These are phyloP conservation scores for Thaumetopoea pityocampa DNA, from an alignment of 1,140 invertebrate species.

Conservation along the genomic window DNA sequence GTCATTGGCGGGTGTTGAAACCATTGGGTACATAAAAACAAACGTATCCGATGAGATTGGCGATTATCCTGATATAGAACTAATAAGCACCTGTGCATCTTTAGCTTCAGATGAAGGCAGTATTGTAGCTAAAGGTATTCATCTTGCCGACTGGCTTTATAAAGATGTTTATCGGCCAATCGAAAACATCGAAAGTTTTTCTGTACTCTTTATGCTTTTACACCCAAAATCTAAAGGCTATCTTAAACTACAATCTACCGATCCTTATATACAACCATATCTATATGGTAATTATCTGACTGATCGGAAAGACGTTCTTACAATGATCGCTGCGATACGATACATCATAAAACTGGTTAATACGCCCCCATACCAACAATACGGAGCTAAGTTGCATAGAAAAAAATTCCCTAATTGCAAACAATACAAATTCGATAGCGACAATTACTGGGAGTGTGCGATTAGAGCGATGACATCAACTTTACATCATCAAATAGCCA, in stretches of 20 bases:
- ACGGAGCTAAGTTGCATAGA: slow-evolving; percentile 76
- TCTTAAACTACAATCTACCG: slow-evolving; percentile 79
- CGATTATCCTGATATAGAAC: slow-evolving; percentile 79
- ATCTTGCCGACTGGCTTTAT: slow-evolving; percentile 78
- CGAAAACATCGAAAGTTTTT: slow-evolving; percentile 79
- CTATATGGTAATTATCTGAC: slow-evolving; percentile 86
- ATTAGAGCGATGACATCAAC: slow-evolving; percentile 78
- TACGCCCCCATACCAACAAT: slow-evolving; percentile 79
- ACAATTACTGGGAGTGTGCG: slow-evolving; percentile 86
- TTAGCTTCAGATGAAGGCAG: slow-evolving; percentile 81
- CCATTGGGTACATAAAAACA: slow-evolving; percentile 79
- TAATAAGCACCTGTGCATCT: slow-evolving; percentile 74
- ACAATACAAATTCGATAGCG: slow-evolving; percentile 73
- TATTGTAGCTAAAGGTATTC: slow-evolving; percentile 74
- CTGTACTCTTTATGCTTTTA: slow-evolving; percentile 83
- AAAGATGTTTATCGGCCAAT: slow-evolving; percentile 76
- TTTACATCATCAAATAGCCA: slow-evolving; percentile 83
- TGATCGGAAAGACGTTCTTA: slow-evolving; percentile 80
- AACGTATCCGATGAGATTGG: slow-evolving; percentile 72
- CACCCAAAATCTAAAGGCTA: slow-evolving; percentile 85
- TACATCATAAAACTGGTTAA: slow-evolving; percentile 77
- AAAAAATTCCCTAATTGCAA: slow-evolving; percentile 78
- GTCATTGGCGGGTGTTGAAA: slow-evolving; percentile 79
- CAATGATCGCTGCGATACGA: slow-evolving; percentile 82
- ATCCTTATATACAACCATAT: slow-evolving; percentile 85